Conservation (phyloP, 2,797 vertebrate genomes). For the Artibeus jamaicensis region DNA sequence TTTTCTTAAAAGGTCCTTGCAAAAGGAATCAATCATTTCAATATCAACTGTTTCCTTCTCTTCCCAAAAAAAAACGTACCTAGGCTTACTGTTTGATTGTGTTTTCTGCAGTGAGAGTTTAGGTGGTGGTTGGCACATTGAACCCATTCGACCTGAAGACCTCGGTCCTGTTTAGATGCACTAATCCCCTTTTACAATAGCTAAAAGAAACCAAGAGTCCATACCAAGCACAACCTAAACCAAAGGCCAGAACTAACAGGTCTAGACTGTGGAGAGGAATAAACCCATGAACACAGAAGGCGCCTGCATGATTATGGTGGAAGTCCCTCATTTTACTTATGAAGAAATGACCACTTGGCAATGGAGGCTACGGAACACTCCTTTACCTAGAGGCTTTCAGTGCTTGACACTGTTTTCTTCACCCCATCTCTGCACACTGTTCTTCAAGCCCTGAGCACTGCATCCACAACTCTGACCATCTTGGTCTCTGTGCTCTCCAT, state of each 20-base stretch:
- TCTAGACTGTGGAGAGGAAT: neutral
- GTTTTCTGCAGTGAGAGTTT: neutral
- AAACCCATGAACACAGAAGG: neutral
- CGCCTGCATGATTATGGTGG: neutral
- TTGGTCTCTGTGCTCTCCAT: neutral
- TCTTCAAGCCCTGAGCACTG: too few relatives aligned
- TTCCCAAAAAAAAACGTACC: neutral
- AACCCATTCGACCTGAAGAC: neutral
- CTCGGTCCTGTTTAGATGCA: neutral
- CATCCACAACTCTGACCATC: neutral
- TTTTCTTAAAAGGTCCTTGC: neutral
- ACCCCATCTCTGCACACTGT: neutral
- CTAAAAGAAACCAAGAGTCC: neutral
- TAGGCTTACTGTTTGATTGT: neutral
- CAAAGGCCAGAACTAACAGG: neutral
- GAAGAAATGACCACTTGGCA: neutral
- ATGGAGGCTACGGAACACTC: neutral
- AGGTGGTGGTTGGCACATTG: neutral
- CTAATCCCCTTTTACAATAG: neutral
- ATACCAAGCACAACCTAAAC: neutral
- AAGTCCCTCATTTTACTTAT: neutral
- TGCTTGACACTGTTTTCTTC: neutral
- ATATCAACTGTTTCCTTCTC: neutral
- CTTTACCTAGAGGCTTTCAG: neutral
- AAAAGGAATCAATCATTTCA: slow-evolving; percentile 17